Evolutionary conservation across 2,888 invertebrate genomes (phyloP), one percentile per base, ranked within the genome.

Genomic region (Drosophila infuscata): DNA sequence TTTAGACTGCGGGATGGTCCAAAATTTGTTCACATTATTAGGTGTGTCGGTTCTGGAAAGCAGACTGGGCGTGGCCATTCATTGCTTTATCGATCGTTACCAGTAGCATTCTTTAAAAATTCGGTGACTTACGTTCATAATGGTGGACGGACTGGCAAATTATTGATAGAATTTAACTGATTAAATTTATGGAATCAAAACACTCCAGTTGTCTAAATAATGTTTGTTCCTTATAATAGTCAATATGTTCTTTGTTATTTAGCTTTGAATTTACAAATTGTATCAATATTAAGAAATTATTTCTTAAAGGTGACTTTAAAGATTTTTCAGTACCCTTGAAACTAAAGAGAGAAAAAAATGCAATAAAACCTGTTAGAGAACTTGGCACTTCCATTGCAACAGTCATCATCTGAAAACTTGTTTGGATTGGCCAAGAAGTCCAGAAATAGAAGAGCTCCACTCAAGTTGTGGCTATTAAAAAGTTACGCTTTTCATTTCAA

Each of bases 401-500:
- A 77, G 70, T 76, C 77, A 76, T 76, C 74, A 90, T 86, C 77
- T 67, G 74, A 74, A 90, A 90, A 90, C 65, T 86, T 86, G 74
- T 57, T 46, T 32, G 46, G 49, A 32, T 61, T 54, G 64, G 51
- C 75, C 70, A 70, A 82, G 68, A 61, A 71, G 65, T 62, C 56
- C 62, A 65, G 53, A 65, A 70, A 59, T 76, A 65, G 52, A 52
- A 62, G 51, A 76, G 72, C 78, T 76, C 48, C 29, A 46, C 61
- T 60, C 65, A 76, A 88, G 79, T 74, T 79, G 52, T 81, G 76
- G 79, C 89, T 88, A 90, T 90, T 88, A 89, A 88, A 90, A 88
- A 90, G 89, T 88, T 88, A 74, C 75, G 79, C 81, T 78, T 87
- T 82, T 79, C 80, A 83, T 89, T 88, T 90, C 79, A 86, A 88